Conservation (phyloP, 1,140 invertebrate genomes). For the Vollenhovia emeryi region DNA sequence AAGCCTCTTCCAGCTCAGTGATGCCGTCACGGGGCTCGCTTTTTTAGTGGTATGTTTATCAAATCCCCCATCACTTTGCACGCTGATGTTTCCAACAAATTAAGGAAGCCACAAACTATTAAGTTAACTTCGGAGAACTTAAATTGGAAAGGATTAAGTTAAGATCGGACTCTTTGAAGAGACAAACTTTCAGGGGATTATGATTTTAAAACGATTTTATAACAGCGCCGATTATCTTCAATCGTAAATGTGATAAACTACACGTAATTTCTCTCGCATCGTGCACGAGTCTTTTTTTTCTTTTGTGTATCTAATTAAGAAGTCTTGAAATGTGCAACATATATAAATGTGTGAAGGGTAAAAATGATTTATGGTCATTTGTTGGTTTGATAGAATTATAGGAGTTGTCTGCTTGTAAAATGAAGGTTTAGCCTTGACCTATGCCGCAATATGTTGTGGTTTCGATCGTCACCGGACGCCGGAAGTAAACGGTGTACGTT, state of each 20-base stretch:
- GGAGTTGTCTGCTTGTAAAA: constrained; percentile 43
- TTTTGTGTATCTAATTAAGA: background rate
- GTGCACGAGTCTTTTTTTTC: background rate
- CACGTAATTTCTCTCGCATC: background rate
- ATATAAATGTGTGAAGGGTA: background rate
- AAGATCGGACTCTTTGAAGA: background rate
- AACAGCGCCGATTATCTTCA: background rate
- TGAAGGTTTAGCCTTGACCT: constrained; percentile 70
- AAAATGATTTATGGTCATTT: constrained; percentile 45
- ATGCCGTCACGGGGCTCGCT: constrained; percentile 7
- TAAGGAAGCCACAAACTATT: background rate
- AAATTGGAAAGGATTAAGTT: background rate
- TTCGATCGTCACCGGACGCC: constrained; percentile 60
- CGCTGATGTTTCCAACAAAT: constrained; percentile 11
- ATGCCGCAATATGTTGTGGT: constrained; percentile 43
- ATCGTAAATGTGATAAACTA: background rate
- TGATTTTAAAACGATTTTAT: background rate
- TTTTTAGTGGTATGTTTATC: constrained; percentile 43
- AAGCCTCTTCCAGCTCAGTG: constrained; percentile 40
- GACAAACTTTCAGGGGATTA: background rate
- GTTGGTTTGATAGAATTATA: constrained; percentile 17
- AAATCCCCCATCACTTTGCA: background rate
- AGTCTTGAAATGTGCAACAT: background rate
- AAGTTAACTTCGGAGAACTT: background rate
- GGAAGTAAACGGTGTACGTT: constrained; percentile 55